phyloP scores from a whole-genome alignment of 2,113 vertebrate genomes.

The Sphyrna mokarran region DNA sequence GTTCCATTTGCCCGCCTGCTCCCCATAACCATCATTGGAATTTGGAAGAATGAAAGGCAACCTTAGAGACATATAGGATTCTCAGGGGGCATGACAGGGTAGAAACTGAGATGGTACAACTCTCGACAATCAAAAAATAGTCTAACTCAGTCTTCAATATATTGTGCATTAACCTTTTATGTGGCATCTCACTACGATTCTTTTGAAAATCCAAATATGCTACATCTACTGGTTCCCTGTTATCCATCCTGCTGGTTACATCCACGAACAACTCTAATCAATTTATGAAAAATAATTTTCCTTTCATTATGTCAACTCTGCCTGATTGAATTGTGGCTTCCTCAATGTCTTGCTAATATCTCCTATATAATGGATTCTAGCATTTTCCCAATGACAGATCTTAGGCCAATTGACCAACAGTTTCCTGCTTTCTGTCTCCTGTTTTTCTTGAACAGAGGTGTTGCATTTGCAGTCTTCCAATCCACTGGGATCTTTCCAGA shows the following conservation, averaged over 20 bases:
- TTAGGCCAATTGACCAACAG: neutral
- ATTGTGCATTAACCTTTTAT: neutral
- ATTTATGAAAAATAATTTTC: neutral
- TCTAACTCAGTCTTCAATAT: neutral
- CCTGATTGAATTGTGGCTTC: neutral
- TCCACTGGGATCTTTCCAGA: no score
- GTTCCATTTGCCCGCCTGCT: no score
- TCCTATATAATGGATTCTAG: neutral
- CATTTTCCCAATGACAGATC: neutral
- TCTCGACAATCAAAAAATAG: no score
- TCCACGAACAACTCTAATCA: neutral
- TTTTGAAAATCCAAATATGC: neutral
- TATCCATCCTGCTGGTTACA: neutral
- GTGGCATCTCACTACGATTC: neutral
- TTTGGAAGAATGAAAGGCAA: no score
- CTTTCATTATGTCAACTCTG: neutral
- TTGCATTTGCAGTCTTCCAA: no score
- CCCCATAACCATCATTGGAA: no score
- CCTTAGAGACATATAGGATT: no score
- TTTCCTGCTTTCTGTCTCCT: neutral
- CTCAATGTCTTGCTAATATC: neutral
- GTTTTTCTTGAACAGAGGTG: neutral
- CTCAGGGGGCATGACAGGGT: no score
- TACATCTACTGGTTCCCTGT: neutral
- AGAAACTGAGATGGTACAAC: no score